Evolutionary conservation across 2,113 vertebrate species (phyloP).

Genomic region (Ictalurus furcatus): DNA sequence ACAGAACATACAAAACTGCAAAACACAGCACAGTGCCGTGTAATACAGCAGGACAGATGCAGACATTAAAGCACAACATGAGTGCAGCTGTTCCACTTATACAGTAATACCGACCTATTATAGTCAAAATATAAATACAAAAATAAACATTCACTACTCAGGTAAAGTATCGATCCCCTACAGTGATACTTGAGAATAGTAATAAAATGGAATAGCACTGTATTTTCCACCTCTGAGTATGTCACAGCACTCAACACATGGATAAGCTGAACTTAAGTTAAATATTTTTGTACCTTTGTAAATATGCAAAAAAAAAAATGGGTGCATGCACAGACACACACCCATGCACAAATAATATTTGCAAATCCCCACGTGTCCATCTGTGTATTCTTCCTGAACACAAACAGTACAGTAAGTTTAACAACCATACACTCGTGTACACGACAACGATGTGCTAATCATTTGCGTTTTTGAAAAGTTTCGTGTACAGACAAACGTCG

Average conservation of each 20-base stretch:
- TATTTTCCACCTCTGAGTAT: not conserved
- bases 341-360: not conserved
- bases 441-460: too few species aligned
- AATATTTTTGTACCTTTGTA: not conserved
- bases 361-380: not conserved
- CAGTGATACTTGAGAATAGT: not conserved
- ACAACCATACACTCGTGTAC: not conserved
- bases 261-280: not conserved
- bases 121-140: not conserved
- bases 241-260: not conserved
- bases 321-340: not conserved
- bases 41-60: not conserved
- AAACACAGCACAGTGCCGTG: not conserved
- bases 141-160: not conserved
- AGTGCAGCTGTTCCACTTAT: not conserved
- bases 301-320: not conserved
- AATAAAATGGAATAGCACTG: not conserved
- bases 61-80: not conserved
- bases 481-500: too few species aligned
- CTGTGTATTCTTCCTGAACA: not conserved
- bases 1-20: not conserved
- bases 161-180: not conserved
- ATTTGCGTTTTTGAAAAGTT: too few species aligned
- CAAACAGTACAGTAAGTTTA: not conserved
- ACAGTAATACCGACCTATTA: not conserved